Conservation (phyloP, 2,888 invertebrate genomes). For the Cerceris ruficornis region DNA sequence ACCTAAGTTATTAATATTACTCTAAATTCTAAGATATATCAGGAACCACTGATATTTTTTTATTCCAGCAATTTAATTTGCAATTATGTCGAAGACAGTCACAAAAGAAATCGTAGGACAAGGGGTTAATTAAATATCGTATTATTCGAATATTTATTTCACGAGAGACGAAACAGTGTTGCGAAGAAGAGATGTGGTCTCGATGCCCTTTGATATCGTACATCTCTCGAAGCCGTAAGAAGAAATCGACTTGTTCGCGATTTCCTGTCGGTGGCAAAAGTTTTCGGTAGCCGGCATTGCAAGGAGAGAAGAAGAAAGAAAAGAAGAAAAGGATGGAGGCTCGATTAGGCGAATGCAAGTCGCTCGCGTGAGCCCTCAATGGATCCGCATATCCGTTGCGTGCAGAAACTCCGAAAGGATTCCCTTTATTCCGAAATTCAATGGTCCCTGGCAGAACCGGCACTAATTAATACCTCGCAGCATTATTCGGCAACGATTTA, state of each 20-base stretch:
- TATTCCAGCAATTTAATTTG: too few species aligned
- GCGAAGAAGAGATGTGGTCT: too few species aligned
- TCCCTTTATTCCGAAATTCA: constrained; percentile 37
- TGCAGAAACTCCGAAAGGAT: constrained; percentile 26
- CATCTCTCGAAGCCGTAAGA: not conserved
- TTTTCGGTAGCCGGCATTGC: not conserved
- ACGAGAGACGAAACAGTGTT: too few species aligned
- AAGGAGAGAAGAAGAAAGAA: not conserved
- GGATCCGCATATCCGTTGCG: constrained; percentile 47
- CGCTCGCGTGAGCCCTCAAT: constrained; percentile 46
- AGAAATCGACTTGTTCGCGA: not conserved
- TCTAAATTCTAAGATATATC: too few species aligned
- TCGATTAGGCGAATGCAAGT: constrained; percentile 38
- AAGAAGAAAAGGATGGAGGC: not conserved
- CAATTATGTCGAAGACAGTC: too few species aligned
- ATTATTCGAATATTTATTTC: too few species aligned
- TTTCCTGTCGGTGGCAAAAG: not conserved
- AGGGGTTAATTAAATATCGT: too few species aligned
- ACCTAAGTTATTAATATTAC: too few species aligned
- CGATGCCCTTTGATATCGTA: too few species aligned
- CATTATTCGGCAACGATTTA: constrained; percentile 15
- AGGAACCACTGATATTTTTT: too few species aligned
- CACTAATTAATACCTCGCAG: constrained; percentile 47
- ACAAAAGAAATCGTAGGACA: too few species aligned
- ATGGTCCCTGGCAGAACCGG: constrained; percentile 30